phyloP scores from a whole-genome alignment of 2,113 vertebrate genomes.

The Ia io region DNA sequence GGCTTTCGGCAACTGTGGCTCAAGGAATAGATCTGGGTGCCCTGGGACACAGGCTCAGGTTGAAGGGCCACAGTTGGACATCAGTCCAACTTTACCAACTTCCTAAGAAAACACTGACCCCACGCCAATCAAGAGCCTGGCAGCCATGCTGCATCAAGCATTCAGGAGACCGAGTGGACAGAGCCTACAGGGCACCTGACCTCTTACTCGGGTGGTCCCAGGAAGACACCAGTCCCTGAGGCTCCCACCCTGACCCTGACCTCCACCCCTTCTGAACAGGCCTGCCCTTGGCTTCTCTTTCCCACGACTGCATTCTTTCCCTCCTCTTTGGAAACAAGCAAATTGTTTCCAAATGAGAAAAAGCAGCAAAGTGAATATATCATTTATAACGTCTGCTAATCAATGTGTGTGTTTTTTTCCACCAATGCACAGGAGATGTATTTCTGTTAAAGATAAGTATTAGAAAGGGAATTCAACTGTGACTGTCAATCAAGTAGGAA shows the following conservation, averaged over 20 bases:
- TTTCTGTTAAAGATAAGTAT: background rate
- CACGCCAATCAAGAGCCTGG: fast-evolving
- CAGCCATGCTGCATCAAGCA: too few species aligned
- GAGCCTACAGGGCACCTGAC: background rate
- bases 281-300: background rate
- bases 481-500: conserved; percentile 31
- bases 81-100: background rate
- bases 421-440: background rate
- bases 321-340: background rate
- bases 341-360: background rate
- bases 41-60: background rate
- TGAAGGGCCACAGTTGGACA: background rate
- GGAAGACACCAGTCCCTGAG: background rate
- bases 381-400: background rate
- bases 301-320: background rate
- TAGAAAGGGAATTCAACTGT: conserved; percentile 17
- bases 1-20: background rate
- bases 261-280: background rate
- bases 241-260: background rate
- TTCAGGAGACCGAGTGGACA: background rate
- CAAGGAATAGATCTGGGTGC: background rate
- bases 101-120: background rate
- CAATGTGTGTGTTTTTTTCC: background rate
- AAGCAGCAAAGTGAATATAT: background rate
- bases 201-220: background rate